A percentile compares a stretch with the other conserved stretches of the same genome.
Conservation (phyloP, 2,797 vertebrate genomes). For the Lemur catta region DNA sequence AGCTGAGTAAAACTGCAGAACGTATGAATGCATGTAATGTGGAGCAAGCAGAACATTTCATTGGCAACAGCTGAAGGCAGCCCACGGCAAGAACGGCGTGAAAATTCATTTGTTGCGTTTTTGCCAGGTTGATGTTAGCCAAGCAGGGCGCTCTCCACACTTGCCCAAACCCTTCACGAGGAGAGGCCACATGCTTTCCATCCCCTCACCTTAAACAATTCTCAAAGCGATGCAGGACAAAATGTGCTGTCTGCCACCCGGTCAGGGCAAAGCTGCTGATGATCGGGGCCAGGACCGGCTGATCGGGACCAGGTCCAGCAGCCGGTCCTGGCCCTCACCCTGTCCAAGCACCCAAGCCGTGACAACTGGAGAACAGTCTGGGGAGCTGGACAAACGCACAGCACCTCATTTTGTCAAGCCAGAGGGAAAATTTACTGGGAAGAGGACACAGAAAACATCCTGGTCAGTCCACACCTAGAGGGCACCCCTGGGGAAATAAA, state of each 20-base stretch:
- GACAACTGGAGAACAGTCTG: not conserved
- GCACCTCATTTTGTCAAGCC: not conserved
- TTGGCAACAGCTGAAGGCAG: not conserved
- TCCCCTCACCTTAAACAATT: not conserved
- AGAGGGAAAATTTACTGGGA: not conserved
- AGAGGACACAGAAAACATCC: slow-evolving; percentile 6
- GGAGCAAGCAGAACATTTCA: not conserved
- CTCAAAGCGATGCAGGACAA: not conserved
- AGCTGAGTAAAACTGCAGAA: not conserved
- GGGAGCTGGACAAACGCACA: not conserved
- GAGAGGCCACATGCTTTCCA: not conserved
- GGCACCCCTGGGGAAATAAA: slow-evolving; percentile 66
- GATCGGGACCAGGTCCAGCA: not conserved
- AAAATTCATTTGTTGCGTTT: not conserved
- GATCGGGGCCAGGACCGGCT: not conserved
- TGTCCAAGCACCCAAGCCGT: not conserved
- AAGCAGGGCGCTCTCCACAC: slow-evolving; percentile 15
- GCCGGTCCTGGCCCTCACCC: not conserved
- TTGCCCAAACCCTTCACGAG: not conserved
- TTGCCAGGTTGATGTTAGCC: not conserved
- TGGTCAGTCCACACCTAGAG: slow-evolving; percentile 46
- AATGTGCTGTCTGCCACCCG: not conserved
- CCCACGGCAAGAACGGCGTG: not conserved
- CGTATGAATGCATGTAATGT: not conserved
- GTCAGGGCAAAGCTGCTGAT: not conserved